phyloP scores from a whole-genome alignment of 2,888 invertebrate species.

The Mythimna impura region DNA sequence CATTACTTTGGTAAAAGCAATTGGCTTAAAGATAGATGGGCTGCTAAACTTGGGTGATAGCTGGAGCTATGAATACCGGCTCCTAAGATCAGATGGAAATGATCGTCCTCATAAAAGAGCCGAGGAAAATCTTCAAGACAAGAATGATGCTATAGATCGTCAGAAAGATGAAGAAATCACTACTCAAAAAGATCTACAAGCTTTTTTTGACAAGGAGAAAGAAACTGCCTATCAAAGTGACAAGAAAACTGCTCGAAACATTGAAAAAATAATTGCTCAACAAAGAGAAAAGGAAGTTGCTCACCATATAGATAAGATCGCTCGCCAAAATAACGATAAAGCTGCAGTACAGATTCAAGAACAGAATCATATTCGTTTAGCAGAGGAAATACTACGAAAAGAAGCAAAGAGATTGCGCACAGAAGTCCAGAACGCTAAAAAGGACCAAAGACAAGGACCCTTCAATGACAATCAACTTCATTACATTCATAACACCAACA shows the following conservation, averaged over 20 bases:
- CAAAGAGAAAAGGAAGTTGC: neutral
- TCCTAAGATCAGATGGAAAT: neutral
- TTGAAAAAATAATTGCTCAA: neutral
- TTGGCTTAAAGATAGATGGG: slow-evolving; percentile 70
- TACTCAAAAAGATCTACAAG: neutral
- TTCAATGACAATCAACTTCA: neutral
- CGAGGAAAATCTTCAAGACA: too few relatives aligned
- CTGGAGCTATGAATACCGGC: slow-evolving; percentile 69
- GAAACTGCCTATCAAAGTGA: neutral
- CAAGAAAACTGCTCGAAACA: neutral
- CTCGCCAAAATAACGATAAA: neutral
- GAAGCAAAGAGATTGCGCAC: neutral
- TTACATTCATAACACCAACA: neutral
- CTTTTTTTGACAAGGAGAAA: neutral
- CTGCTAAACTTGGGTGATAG: slow-evolving; percentile 70
- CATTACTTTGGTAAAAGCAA: slow-evolving; percentile 26
- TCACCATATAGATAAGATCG: neutral
- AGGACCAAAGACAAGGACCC: neutral
- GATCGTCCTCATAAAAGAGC: neutral
- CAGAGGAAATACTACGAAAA: neutral
- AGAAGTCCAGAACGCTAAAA: neutral
- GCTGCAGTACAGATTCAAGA: neutral
- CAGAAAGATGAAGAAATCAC: neutral
- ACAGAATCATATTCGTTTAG: neutral
- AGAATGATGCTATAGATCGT: too few relatives aligned